Conservation (phyloP, 2,797 vertebrate species). For the Erethizon dorsatum region DNA sequence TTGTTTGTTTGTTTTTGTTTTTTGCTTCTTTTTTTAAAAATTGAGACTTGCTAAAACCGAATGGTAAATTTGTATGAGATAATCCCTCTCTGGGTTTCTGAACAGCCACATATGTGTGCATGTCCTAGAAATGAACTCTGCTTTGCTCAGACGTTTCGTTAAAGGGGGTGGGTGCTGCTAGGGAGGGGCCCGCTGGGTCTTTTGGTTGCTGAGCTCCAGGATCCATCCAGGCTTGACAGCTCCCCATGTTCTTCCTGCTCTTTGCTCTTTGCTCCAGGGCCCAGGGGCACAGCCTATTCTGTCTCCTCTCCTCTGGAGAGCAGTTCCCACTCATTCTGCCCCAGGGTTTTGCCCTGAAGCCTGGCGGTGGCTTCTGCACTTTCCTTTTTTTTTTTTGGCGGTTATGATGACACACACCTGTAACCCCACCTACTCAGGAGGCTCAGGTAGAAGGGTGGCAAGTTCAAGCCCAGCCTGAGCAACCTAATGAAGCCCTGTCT, state of each 20-base stretch:
- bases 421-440: not conserved
- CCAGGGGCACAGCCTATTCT: not conserved
- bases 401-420: not conserved
- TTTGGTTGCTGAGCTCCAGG: not conserved
- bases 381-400: not conserved
- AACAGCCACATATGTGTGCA: not conserved
- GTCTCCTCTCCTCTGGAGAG: not conserved
- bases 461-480: not conserved
- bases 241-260: not conserved
- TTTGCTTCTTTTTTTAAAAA: not conserved
- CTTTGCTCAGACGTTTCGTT: not conserved
- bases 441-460: not conserved
- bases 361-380: not conserved
- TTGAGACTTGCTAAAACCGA: conserved; percentile 11
- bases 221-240: not conserved
- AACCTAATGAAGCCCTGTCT: not conserved
- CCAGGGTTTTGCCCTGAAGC: not conserved
- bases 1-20: too few relatives aligned
- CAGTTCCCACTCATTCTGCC: not conserved
- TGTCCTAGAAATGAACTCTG: not conserved
- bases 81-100: not conserved
- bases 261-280: not conserved
- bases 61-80: not conserved
- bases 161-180: not conserved
- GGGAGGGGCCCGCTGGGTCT: not conserved